Base-by-base conservation (phyloP, 2,888 invertebrate genomes). In the Lobophora halterata region DNA sequence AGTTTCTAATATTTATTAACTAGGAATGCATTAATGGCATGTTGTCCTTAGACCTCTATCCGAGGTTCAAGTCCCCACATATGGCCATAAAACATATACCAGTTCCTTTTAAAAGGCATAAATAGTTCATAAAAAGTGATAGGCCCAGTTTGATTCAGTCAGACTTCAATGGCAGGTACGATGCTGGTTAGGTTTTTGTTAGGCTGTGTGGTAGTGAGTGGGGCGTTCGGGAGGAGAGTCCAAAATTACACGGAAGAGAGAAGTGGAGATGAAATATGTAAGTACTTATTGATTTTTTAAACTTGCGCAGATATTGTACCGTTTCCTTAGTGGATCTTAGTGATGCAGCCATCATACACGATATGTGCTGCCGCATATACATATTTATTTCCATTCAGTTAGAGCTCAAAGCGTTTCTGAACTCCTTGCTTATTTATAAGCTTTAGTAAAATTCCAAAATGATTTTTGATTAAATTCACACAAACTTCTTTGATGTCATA, bases 71-170 rank as follows among this genome's bases (percentile, higher is more conserved):
- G 39, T 40, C 40, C 49, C 76, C 76, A 64, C 73, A 70, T 81
- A 82, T 57, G 79, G 81, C 38, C n/a, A n/a, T n/a, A n/a, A n/a
- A n/a, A n/a, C n/a, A n/a, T n/a, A 48, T 50, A 57, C 68, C 47
- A 53, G 70, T 69, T 58, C 56, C 61, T 75, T 73, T 79, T 82
- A 82, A 78, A 82, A 79, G 65, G 65, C 63, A 66, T 60, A 59
- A 58, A 58, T 55, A 50, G 37, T 58, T 52, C 33, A 62, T 57
- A 52, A 46, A 46, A 52, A 51, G 52, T 62, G 60, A 74, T 75
- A 78, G 72, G 74, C 61, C 49, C 48, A 60, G 58, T 65, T 56
- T 36, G 46, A 48, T 51, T 45, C 34, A 37, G 25, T 37, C 36
- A 28, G 21, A 41, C 30, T 26, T 34, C 41, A 42, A 48, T 55